A percentile compares a stretch with the other conserved stretches of the same genome.
Conservation (phyloP, 2,113 vertebrate species). For the Hippocampus mohnikei region DNA sequence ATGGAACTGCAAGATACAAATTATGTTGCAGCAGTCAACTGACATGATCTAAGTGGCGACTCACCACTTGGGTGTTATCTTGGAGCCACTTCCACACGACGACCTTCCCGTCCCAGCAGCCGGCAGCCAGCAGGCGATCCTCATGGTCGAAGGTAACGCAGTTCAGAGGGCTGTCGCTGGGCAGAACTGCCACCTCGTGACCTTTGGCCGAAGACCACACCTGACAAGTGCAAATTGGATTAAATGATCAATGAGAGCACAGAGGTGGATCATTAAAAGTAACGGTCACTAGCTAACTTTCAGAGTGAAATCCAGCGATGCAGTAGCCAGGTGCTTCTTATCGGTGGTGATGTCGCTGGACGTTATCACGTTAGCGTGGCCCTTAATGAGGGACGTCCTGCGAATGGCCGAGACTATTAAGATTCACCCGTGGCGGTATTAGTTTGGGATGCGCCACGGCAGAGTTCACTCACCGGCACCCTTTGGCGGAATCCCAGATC, state of each 20-base stretch:
- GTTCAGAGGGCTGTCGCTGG: slow-evolving; percentile 70
- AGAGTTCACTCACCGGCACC: slow-evolving; percentile 71
- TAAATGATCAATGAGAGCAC: not conserved
- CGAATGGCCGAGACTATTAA: not conserved
- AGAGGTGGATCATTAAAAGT: not conserved
- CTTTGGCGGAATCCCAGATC: slow-evolving; percentile 76
- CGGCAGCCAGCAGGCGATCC: slow-evolving; percentile 70
- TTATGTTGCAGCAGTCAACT: too few species aligned
- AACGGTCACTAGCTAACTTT: slow-evolving; percentile 69
- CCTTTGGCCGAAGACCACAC: slow-evolving; percentile 76
- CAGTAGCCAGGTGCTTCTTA: slow-evolving; percentile 74
- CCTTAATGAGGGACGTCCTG: slow-evolving; percentile 73
- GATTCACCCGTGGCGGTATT: not conserved
- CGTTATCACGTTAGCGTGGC: slow-evolving; percentile 76
- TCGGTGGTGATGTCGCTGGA: slow-evolving; percentile 75
- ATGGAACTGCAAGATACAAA: too few species aligned
- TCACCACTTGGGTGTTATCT: slow-evolving; percentile 56
- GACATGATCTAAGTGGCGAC: slow-evolving; percentile 6
- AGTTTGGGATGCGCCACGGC: too few species aligned
- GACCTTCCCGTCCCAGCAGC: slow-evolving; percentile 78
- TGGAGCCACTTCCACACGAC: slow-evolving; percentile 73
- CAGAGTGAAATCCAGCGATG: slow-evolving; percentile 77
- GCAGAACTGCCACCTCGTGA: slow-evolving; percentile 53
- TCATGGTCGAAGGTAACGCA: slow-evolving; percentile 80
- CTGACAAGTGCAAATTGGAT: slow-evolving; percentile 48